Base-by-base conservation (phyloP, 2,113 vertebrate species). In the Triplophysa tibetana region DNA sequence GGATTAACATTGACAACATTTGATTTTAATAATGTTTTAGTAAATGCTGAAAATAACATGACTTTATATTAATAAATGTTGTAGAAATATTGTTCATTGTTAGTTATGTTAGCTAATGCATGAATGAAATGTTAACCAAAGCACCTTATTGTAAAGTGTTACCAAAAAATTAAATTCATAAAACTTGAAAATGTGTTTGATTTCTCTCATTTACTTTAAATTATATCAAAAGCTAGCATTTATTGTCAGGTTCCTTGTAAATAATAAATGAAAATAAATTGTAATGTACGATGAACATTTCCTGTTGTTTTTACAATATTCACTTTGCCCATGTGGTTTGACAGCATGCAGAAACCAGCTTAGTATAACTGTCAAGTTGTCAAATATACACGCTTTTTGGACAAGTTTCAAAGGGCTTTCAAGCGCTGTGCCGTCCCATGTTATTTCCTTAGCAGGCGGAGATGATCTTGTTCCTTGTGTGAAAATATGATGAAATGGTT, bases 331-430 rank as follows among this genome's bases (percentile, higher is more conserved):
- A 5, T 21, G n/a, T 8, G 14, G 16, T 70, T 13, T 69, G 45
- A 69, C 69, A 13, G 26, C 52, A 14, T 17, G 7, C 79, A 62
- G 68, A 78, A 78, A 58, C 45, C 77, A n/a, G 50, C 41, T 77
- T n/a, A 45, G 61, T 75, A 77, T 73, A 77, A 73, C 33, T 70
- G 78, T 82, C 83, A 84, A 66, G 45, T 56, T 79, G 83, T 85
- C 81, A 82, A 54, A 80, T 48, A 38, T 60, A 70, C 63, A 77
- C 33, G 56, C 56, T 69, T 41, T 26, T 67, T 50, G 79, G 70
- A 77, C 67, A 62, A 17, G 26, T 61, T 70, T 77, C 50, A 52
- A 68, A 80, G 73, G 26, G 12, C 74, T 81, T 75, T 58, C 54
- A 77, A 80, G 54, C 11, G n/a, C 29, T 66, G 50, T 58, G 54